Percentiles rank a stretch among this genome's conserved stretches.
Evolutionary conservation across 2,113 vertebrate genomes (phyloP).

Genomic region (Nerophis ophidion): DNA sequence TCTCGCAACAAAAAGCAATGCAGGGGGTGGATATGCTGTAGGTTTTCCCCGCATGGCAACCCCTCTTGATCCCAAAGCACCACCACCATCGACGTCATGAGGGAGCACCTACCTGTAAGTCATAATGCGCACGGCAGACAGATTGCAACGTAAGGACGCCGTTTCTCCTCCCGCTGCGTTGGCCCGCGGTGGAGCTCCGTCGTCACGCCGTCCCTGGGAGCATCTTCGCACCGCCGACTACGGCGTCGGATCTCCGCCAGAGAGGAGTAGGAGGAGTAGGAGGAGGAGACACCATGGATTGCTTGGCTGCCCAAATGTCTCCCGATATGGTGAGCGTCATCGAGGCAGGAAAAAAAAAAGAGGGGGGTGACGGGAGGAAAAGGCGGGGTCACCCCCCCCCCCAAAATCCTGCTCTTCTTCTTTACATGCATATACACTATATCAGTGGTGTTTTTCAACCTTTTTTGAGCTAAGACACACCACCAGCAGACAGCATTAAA

Average conservation of each 20-base stretch:
- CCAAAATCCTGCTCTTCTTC: background rate
- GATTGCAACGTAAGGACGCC: constrained; percentile 29
- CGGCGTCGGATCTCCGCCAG: constrained; percentile 22
- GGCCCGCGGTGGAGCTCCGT: constrained; percentile 7
- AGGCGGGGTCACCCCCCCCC: background rate
- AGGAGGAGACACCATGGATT: constrained; percentile 40
- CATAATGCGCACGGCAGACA: constrained; percentile 58
- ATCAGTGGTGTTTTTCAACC: too few relatives aligned
- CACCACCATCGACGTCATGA: background rate
- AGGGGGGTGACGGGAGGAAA: too few relatives aligned
- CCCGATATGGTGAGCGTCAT: constrained; percentile 57
- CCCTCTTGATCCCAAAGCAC: background rate
- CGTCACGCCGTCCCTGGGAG: constrained; percentile 13
- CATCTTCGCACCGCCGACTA: constrained; percentile 31
- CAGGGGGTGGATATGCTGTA: background rate
- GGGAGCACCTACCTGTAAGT: constrained; percentile 50
- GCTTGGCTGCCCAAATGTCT: constrained; percentile 58
- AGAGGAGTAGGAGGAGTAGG: background rate
- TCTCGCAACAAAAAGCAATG: background rate
- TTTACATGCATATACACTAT: too few relatives aligned
- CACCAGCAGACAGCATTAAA: too few relatives aligned
- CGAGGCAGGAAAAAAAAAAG: constrained; percentile 31
- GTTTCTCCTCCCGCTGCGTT: constrained; percentile 29
- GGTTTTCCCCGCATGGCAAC: background rate
- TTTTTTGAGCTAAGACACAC: too few relatives aligned